Percentiles rank a stretch among this genome's conserved stretches.
Evolutionary conservation across 64 coral and sea anemone genomes (phyloP).

Genomic region (Dendronephthya gigantea): DNA sequence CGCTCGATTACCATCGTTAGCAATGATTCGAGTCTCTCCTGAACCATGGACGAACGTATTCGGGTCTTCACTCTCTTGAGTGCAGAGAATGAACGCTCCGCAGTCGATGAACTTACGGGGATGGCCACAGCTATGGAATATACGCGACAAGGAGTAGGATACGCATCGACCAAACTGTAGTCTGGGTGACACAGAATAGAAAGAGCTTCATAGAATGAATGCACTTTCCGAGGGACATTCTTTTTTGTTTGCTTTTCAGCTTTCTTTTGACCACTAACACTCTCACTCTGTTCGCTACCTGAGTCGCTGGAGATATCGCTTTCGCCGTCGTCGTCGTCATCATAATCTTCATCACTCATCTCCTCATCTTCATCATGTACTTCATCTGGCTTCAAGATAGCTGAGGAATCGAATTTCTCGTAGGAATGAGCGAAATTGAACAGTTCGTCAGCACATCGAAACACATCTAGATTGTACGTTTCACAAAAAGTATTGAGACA

Average conservation of each 20-base stretch:
- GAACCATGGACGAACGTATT: neutral
- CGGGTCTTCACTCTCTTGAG: slow-evolving; percentile 12
- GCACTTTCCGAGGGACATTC: no score
- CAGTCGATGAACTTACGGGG: neutral
- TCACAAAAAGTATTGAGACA: neutral
- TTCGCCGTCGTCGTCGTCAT: neutral
- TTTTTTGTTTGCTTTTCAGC: neutral
- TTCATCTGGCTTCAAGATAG: neutral
- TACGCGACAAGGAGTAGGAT: neutral
- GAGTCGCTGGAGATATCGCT: neutral
- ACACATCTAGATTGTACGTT: neutral
- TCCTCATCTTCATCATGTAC: neutral
- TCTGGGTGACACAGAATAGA: neutral
- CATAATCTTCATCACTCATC: neutral
- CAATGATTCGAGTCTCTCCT: neutral
- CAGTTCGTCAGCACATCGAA: neutral
- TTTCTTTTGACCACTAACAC: neutral
- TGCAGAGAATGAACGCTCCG: slow-evolving; percentile 2
- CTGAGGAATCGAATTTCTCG: neutral
- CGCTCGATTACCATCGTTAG: neutral
- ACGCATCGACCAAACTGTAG: neutral
- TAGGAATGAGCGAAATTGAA: neutral
- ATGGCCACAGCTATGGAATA: slow-evolving; percentile 7
- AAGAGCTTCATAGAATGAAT: slow-evolving; percentile 10
- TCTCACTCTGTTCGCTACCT: neutral